Evolutionary conservation across 2,888 invertebrate genomes (phyloP).

Genomic region (Kryphioiulus occultus): DNA sequence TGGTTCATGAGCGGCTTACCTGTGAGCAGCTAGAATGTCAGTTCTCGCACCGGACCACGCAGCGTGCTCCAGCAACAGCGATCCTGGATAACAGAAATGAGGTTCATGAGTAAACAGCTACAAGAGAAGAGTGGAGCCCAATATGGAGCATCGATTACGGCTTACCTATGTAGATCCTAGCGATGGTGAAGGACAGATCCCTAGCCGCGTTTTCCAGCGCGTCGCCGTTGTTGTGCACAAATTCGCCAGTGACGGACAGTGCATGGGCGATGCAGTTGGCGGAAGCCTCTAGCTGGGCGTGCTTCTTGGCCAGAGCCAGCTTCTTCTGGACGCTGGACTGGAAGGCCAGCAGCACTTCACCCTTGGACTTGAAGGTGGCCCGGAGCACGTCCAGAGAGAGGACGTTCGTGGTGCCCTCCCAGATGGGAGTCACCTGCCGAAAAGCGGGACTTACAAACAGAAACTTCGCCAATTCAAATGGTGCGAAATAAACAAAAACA

Average conservation of each 20-base stretch:
- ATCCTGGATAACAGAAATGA: slow-evolving; percentile 54
- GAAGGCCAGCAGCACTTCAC: slow-evolving; percentile 62
- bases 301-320: slow-evolving; percentile 55
- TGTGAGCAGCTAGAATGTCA: slow-evolving; percentile 54
- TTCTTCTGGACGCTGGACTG: slow-evolving; percentile 58
- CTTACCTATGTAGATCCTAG: slow-evolving; percentile 59
- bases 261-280: slow-evolving; percentile 57
- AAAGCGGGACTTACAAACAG: background rate
- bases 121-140: background rate
- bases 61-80: slow-evolving; percentile 58
- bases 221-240: slow-evolving; percentile 56
- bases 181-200: slow-evolving; percentile 65
- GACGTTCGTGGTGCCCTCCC: slow-evolving; percentile 70
- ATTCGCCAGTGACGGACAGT: slow-evolving; percentile 55
- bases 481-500: slow-evolving; percentile 26
- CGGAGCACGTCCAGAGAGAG: slow-evolving; percentile 67
- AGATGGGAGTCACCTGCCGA: slow-evolving; percentile 67
- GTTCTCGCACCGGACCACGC: slow-evolving; percentile 52
- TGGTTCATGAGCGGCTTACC: slow-evolving; percentile 39
- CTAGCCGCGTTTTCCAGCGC: slow-evolving; percentile 63
- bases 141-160: background rate
- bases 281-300: slow-evolving; percentile 53
- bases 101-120: background rate
- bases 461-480: background rate
- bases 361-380: slow-evolving; percentile 64